Evolutionary conservation across 2,113 vertebrate genomes (phyloP).

Genomic region (Alethe castanea): DNA sequence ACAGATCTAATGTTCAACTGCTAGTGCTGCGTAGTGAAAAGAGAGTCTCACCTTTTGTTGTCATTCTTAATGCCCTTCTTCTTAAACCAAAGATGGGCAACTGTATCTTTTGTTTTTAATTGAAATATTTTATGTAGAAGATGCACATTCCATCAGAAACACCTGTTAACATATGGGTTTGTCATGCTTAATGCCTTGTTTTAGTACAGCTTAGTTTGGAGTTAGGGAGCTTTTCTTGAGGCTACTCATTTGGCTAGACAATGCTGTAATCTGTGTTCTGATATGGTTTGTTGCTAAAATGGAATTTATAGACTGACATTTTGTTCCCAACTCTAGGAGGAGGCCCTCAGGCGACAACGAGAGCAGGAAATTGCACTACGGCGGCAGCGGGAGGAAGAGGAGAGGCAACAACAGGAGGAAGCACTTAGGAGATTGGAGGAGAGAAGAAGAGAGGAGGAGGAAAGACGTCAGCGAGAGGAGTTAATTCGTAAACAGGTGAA

Average conservation of each 20-base stretch:
- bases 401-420: constrained; percentile 90
- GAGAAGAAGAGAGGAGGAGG: constrained; percentile 90
- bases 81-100: background rate
- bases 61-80: background rate
- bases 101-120: background rate
- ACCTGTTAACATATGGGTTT: background rate
- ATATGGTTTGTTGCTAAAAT: background rate
- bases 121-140: background rate
- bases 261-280: constrained; percentile 14
- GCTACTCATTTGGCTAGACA: background rate
- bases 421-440: constrained; percentile 87
- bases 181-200: background rate
- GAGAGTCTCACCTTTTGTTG: background rate
- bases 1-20: background rate
- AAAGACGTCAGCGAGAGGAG: constrained; percentile 88
- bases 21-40: background rate
- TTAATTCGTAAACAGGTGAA: constrained; percentile 90
- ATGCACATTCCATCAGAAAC: background rate
- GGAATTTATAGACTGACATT: background rate
- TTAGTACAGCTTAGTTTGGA: background rate
- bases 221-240: background rate
- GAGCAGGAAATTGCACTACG: constrained; percentile 89
- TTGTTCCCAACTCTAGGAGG: constrained; percentile 69
- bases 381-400: constrained; percentile 91
- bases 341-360: constrained; percentile 76